phyloP scores from a whole-genome alignment of 2,113 vertebrate species.

The Lanius collurio region DNA sequence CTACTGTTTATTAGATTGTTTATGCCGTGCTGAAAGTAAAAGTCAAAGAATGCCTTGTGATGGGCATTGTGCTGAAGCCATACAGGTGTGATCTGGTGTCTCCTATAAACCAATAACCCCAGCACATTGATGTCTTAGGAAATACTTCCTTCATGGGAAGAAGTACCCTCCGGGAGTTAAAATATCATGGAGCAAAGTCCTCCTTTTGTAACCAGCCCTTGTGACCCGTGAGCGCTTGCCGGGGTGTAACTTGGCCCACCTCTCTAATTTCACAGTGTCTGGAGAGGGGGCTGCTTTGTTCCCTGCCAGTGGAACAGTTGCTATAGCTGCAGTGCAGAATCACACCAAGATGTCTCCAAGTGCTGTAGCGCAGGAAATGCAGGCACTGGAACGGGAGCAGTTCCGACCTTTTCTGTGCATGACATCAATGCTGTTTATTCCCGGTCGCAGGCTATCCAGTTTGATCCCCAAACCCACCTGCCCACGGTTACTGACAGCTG shows the following conservation, averaged over 20 bases:
- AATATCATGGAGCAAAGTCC: neutral
- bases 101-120: neutral
- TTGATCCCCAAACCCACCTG: conserved; percentile 89
- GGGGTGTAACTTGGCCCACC: neutral
- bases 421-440: conserved; percentile 61
- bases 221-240: neutral
- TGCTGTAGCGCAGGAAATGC: neutral
- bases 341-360: neutral
- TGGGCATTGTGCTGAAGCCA: neutral
- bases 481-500: conserved; percentile 86
- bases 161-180: neutral
- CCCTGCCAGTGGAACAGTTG: conserved; percentile 44
- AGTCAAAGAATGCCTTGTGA: neutral
- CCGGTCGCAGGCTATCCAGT: conserved; percentile 87
- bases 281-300: neutral
- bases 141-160: neutral
- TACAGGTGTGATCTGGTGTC: neutral
- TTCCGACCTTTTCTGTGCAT: conserved; percentile 42
- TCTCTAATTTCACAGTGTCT: conserved; percentile 15
- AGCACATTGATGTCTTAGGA: neutral
- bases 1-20: neutral
- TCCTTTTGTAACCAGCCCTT: neutral
- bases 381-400: neutral
- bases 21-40: neutral
- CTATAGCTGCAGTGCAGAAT: conserved; percentile 43